These are phyloP conservation scores for Austrolebias charrua DNA, from an alignment of 2,797 vertebrate genomes.

Conservation along the genomic window DNA sequence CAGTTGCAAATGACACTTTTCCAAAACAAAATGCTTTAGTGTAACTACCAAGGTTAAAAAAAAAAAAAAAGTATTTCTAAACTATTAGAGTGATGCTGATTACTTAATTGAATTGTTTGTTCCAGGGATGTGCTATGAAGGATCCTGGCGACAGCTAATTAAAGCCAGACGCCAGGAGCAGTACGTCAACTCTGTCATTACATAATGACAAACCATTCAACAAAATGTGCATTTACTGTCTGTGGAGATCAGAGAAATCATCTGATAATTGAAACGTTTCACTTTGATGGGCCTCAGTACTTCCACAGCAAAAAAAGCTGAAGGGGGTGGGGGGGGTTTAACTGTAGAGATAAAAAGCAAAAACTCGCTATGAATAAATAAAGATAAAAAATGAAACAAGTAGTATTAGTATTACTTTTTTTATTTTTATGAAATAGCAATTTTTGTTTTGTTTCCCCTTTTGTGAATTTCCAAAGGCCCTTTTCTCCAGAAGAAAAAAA, in stretches of 20 bases:
- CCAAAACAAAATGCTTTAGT: constrained; percentile 4
- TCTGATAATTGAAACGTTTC: constrained; percentile 58
- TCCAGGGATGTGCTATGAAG: neutral
- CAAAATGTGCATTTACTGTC: constrained; percentile 25
- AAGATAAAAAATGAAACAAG: too few species aligned
- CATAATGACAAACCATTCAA: constrained; percentile 57
- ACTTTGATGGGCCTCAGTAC: constrained; percentile 21
- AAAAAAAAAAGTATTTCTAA: constrained; percentile 3
- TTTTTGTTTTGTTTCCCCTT: too few species aligned
- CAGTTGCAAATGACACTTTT: constrained; percentile 18
- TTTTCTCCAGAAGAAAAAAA: too few species aligned
- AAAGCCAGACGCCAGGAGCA: constrained; percentile 31
- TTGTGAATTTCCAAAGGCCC: too few species aligned
- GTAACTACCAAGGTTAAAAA: constrained; percentile 37
- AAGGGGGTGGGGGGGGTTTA: neutral
- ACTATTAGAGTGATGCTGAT: too few species aligned
- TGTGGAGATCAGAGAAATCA: constrained; percentile 33
- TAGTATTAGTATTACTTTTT: too few species aligned
- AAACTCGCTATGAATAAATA: too few species aligned
- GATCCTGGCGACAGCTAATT: constrained; percentile 64
- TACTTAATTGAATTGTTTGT: too few species aligned
- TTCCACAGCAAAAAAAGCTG: constrained; percentile 1
- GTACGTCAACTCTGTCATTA: constrained; percentile 52
- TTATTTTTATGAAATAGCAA: too few species aligned
- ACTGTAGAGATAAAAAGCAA: neutral